A percentile compares a stretch with the other conserved stretches of the same genome.
phyloP scores from a whole-genome alignment of 2,888 invertebrate genomes.

The Dexiosoma caninum region DNA sequence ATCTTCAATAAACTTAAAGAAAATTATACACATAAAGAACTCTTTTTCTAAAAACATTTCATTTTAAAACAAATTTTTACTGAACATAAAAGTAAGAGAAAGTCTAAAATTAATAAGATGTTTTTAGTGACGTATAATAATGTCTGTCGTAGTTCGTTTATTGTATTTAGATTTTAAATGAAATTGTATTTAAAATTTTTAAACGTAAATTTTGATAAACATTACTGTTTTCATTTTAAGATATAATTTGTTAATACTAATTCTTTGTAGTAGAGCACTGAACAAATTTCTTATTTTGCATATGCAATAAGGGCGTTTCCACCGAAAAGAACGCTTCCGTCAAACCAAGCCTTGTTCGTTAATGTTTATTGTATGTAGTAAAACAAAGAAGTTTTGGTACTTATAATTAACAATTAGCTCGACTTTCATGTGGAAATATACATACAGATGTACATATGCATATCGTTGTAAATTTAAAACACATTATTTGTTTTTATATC shows the following conservation, averaged over 20 bases:
- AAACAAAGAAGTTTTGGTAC: too few species aligned
- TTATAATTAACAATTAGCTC: too few species aligned
- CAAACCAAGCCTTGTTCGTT: too few species aligned
- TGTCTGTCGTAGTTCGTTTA: conserved; percentile 36
- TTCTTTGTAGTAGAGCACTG: neutral
- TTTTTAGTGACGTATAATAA: neutral
- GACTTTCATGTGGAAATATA: too few species aligned
- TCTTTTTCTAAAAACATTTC: conserved; percentile 3
- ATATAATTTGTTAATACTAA: neutral
- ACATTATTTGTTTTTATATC: too few species aligned
- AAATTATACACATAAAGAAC: neutral
- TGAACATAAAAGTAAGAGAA: neutral
- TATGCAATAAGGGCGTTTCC: too few species aligned
- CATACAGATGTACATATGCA: too few species aligned
- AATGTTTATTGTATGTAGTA: too few species aligned
- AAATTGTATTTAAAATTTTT: conserved; percentile 12
- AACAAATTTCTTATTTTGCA: too few species aligned
- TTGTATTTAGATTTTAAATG: neutral
- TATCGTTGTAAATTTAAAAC: too few species aligned
- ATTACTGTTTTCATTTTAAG: neutral
- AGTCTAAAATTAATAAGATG: neutral
- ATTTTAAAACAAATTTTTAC: neutral
- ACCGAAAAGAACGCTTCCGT: too few species aligned
- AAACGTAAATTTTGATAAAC: neutral
- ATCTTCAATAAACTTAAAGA: conserved; percentile 31